Evolutionary conservation across 2,797 vertebrate species (phyloP).

Genomic region (Lepidocolaptes lacrymiger): DNA sequence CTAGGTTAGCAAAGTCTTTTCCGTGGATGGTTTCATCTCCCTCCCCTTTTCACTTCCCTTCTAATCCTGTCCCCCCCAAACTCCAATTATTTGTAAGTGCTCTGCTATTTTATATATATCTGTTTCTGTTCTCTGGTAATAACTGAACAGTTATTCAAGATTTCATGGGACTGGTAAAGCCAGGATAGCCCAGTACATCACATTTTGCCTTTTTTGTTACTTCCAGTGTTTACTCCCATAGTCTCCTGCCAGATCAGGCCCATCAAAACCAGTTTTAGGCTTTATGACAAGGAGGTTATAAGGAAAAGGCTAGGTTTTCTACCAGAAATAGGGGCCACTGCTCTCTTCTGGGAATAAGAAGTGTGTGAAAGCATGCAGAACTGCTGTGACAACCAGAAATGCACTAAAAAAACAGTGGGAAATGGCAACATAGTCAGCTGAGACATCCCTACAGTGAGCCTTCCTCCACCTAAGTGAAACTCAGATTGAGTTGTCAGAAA

Average conservation of each 20-base stretch:
- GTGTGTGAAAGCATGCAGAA: not conserved
- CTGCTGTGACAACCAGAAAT: not conserved
- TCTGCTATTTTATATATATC: not conserved
- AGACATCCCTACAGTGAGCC: not conserved
- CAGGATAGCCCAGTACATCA: not conserved
- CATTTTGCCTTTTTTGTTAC: not conserved
- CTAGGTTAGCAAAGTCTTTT: not conserved
- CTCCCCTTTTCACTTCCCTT: not conserved
- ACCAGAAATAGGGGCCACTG: not conserved
- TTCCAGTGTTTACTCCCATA: not conserved
- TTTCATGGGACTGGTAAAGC: not conserved
- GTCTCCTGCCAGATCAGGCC: not conserved
- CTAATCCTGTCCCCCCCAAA: not conserved
- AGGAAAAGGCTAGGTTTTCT: not conserved
- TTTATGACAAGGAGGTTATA: not conserved
- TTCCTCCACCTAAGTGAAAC: not conserved
- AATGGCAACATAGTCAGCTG: not conserved
- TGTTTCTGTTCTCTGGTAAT: not conserved
- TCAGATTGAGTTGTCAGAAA: constrained; percentile 3
- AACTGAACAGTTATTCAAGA: not conserved
- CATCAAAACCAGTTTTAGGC: not conserved
- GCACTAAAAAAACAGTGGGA: not conserved
- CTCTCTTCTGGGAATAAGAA: not conserved
- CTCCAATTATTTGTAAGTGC: not conserved
- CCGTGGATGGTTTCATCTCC: not conserved